A percentile compares a stretch with the other conserved stretches of the same genome.
These are phyloP conservation scores for Spongilla lacustris DNA, from an alignment of 37 sponge, comb jelly and placozoan genomes.

Conservation along the genomic window DNA sequence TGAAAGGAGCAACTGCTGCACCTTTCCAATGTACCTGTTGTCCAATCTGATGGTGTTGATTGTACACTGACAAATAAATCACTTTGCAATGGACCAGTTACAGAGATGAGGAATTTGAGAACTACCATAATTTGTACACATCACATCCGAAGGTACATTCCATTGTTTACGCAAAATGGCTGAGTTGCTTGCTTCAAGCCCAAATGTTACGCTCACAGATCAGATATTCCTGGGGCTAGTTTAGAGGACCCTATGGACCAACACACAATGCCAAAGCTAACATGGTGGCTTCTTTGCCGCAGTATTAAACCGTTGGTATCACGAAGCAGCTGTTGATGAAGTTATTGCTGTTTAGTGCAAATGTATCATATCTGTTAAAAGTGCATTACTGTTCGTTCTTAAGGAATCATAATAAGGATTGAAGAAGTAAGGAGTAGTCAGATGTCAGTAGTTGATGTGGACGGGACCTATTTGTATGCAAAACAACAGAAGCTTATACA, in stretches of 20 bases:
- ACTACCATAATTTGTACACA: not conserved
- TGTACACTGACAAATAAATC: too few species aligned
- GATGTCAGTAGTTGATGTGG: slow-evolving; percentile 9
- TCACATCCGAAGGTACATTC: not conserved
- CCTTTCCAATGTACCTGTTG: too few species aligned
- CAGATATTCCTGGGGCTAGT: slow-evolving; percentile 13
- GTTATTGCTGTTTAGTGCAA: not conserved
- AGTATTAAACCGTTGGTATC: not conserved
- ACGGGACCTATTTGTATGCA: slow-evolving; percentile 15
- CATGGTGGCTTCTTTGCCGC: slow-evolving; percentile 31
- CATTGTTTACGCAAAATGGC: not conserved
- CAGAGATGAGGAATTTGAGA: not conserved
- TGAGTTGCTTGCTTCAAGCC: not conserved
- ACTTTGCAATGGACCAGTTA: too few species aligned
- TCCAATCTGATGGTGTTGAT: too few species aligned
- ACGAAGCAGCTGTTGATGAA: not conserved
- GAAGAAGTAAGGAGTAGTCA: not conserved
- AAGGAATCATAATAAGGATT: too few species aligned
- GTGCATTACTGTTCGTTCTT: not conserved
- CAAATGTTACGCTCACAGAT: not conserved
- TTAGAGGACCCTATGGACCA: not conserved
- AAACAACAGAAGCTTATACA: slow-evolving; percentile 1
- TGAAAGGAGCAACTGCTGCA: too few species aligned
- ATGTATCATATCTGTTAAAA: not conserved
- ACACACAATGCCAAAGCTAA: not conserved